Evolutionary conservation across 2,113 vertebrate genomes (phyloP).

Genomic region (Cephalopholis sonnerati): DNA sequence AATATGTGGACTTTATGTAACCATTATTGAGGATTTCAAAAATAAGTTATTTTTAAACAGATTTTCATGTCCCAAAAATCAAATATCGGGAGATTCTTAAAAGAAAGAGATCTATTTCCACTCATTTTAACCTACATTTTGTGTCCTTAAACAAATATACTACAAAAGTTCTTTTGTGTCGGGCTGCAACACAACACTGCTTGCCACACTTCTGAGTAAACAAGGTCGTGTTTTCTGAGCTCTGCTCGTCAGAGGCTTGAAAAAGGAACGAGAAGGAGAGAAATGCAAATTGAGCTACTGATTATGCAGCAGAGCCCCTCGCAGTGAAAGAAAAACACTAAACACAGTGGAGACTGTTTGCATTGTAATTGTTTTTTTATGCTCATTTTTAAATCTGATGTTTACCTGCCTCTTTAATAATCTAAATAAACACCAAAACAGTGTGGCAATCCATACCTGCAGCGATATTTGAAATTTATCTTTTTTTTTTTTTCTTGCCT

Average conservation of each 20-base stretch:
- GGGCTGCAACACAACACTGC: neutral
- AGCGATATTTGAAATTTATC: too few species aligned
- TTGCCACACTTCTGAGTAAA: neutral
- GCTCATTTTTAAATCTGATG: neutral
- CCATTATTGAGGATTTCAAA: neutral
- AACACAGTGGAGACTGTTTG: neutral
- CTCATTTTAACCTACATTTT: too few species aligned
- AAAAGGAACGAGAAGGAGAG: neutral
- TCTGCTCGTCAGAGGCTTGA: neutral
- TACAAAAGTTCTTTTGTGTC: neutral
- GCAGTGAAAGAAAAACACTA: neutral
- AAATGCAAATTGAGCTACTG: neutral
- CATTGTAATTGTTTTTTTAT: neutral
- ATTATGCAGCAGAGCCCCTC: neutral
- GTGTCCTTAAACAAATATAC: neutral
- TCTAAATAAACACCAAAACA: neutral
- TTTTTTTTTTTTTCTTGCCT: too few species aligned
- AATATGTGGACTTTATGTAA: too few species aligned
- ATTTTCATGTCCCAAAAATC: neutral
- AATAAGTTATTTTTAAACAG: neutral
- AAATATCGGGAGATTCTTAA: neutral
- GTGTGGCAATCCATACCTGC: neutral
- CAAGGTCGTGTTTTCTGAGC: neutral
- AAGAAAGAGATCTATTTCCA: neutral
- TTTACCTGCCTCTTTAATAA: neutral